Evolutionary conservation across 1,140 invertebrate genomes (phyloP), one percentile per base, ranked within the genome.

Genomic region (Sipha flava): DNA sequence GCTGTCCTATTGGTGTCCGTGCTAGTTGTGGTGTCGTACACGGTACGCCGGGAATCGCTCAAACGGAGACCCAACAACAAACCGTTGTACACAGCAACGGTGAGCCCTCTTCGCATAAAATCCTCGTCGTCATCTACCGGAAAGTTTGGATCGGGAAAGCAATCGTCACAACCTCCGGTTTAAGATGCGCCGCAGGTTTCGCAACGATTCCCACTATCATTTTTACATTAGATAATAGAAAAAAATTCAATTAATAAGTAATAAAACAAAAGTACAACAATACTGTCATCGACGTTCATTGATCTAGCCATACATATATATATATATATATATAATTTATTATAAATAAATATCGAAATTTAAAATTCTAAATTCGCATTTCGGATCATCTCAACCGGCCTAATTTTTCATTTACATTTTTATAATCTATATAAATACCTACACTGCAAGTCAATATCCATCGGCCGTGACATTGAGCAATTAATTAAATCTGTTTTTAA

Each of bases 121-220:
- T 57, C 68, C 12, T 72, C 70, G 47, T 54, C 70, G 29, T 31
- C 47, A 16, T 77, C 73, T 18, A 77, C 73, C 16, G 34, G 52
- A 59, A 77, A 77, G 21, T 57, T 77, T 40, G 40, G 40, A 29
- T 47, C 66, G 16, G 66, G 66, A 29, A 70, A 70, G 12, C 66
- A 70, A n/a, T 29, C 40, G 14, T 70, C 66, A 18, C 73, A 77
- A 18, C 73, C 34, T 26, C 73, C 73, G 7, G 73, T 77, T 40
- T 77, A 34, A 77, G 26, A n/a, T 16, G 6, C 40, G 9, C 31
- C 29, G 9, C 10, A 18, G 21, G 49, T 34, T 54, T 47, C 10
- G 12, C 29, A 73, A 73, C 31, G 10, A 73, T 54, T 47, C 54
- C 31, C 16, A 29, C 31, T 47, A 73, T 52, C 5, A 52, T 31